Evolutionary conservation across 2,888 invertebrate species (phyloP).

Genomic region (Apodemia hepburni): DNA sequence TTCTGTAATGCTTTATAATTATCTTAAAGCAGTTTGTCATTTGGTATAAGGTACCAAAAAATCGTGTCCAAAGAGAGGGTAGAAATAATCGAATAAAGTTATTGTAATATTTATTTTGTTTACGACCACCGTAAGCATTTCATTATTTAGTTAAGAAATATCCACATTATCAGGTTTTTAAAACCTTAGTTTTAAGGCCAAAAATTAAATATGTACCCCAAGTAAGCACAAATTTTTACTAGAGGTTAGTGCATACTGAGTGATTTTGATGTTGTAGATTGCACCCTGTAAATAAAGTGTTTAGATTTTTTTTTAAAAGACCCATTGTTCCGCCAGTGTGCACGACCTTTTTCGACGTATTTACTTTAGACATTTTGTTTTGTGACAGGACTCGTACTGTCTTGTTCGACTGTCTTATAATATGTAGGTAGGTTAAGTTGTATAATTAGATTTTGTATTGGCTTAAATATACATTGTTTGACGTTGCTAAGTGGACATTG

Average conservation of each 20-base stretch:
- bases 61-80: constrained; percentile 67
- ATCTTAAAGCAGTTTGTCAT: constrained; percentile 21
- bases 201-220: constrained; percentile 43
- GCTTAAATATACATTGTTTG: constrained; percentile 64
- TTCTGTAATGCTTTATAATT: constrained; percentile 19
- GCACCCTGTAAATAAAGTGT: constrained; percentile 38
- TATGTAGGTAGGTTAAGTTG: constrained; percentile 53
- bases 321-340: constrained; percentile 35
- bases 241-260: constrained; percentile 42
- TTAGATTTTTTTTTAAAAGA: constrained; percentile 26
- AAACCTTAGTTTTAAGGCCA: constrained; percentile 50
- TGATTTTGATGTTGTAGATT: constrained; percentile 9
- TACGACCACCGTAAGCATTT: constrained; percentile 28
- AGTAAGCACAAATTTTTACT: constrained; percentile 56
- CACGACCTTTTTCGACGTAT: constrained; percentile 57
- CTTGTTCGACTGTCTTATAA: constrained; percentile 50
- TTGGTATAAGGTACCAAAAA: constrained; percentile 54
- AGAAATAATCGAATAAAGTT: constrained; percentile 18
- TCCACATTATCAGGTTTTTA: constrained; percentile 38
- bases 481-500: constrained; percentile 36
- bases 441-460: constrained; percentile 70
- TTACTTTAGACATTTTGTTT: constrained; percentile 44
- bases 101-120: constrained; percentile 22
- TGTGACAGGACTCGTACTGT: constrained; percentile 39
- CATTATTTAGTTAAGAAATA: constrained; percentile 33